Evolutionary conservation across 2,888 invertebrate genomes (phyloP).

Genomic region (Synanthedon andrenaeformis): DNA sequence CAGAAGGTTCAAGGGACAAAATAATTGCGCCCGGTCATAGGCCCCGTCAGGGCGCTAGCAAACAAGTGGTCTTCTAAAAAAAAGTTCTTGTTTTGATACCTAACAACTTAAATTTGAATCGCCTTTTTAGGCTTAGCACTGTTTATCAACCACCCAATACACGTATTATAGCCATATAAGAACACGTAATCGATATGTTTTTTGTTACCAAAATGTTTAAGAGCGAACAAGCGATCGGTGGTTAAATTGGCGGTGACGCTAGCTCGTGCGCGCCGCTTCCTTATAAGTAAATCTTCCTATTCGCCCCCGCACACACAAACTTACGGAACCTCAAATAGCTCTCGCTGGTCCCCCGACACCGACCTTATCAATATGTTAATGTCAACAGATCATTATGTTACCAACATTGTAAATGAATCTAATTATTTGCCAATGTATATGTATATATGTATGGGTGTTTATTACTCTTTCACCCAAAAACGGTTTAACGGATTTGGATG

Average conservation of each 20-base stretch:
- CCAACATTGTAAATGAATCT: background rate
- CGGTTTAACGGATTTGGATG: too few species aligned
- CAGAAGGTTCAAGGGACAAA: too few species aligned
- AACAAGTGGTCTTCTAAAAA: too few species aligned
- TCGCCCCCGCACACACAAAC: conserved; percentile 54
- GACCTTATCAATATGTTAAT: conserved; percentile 41
- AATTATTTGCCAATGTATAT: conserved; percentile 2
- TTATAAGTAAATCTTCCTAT: conserved; percentile 60
- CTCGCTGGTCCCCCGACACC: conserved; percentile 29
- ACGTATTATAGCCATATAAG: conserved; percentile 52
- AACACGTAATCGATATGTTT: conserved; percentile 34
- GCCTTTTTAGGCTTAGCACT: too few species aligned
- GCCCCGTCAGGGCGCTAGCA: too few species aligned
- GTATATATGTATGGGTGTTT: too few species aligned
- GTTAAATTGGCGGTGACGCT: conserved; percentile 57
- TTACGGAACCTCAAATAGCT: conserved; percentile 34
- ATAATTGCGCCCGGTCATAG: too few species aligned
- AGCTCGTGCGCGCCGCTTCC: conserved; percentile 35
- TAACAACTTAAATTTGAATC: too few species aligned
- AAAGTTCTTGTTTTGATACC: too few species aligned
- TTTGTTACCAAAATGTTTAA: conserved; percentile 40
- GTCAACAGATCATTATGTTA: conserved; percentile 4
- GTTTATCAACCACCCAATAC: background rate
- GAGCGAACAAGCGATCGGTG: conserved; percentile 30
- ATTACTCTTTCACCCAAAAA: too few species aligned